A percentile compares a stretch with the other conserved stretches of the same genome.
Evolutionary conservation across 2,797 vertebrate species (phyloP).

Genomic region (Setipinna tenuifilis): DNA sequence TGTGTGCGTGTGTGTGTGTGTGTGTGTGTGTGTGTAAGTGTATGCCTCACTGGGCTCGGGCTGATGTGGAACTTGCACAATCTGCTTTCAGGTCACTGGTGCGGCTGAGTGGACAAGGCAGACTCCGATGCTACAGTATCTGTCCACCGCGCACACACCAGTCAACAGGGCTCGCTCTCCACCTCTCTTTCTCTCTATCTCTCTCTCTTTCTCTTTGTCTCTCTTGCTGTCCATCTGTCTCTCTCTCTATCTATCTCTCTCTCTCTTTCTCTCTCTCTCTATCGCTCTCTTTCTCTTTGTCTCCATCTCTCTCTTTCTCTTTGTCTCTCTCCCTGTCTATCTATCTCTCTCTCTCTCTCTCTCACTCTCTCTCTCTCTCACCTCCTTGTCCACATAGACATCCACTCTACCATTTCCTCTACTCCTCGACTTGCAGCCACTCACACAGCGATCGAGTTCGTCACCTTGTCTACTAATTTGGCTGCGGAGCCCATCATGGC

Average conservation of each 20-base stretch:
- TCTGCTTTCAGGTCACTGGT: slow-evolving; percentile 64
- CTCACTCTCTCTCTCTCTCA: slow-evolving; percentile 45
- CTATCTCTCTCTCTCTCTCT: slow-evolving; percentile 38
- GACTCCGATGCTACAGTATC: slow-evolving; percentile 47
- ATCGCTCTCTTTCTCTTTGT: no score
- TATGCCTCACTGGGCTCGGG: slow-evolving; percentile 56
- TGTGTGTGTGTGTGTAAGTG: slow-evolving; percentile 33
- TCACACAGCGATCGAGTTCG: neutral
- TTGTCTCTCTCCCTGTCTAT: no score
- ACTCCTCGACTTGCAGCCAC: neutral
- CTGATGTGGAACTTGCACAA: slow-evolving; percentile 63
- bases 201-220: slow-evolving; percentile 24
- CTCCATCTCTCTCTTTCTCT: no score
- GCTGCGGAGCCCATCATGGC: slow-evolving; percentile 36
- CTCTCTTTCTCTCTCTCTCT: no score
- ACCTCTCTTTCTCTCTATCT: slow-evolving; percentile 43
- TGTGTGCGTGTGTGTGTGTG: slow-evolving; percentile 45
- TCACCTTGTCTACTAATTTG: slow-evolving; percentile 42
- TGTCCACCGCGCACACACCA: slow-evolving; percentile 26
- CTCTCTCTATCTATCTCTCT: no score
- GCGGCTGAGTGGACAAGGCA: slow-evolving; percentile 52
- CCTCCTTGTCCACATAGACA: no score
- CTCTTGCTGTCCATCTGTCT: no score
- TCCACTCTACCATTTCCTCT: no score
- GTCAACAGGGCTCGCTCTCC: slow-evolving; percentile 32